phyloP scores from a whole-genome alignment of 2,888 invertebrate species.

The Plagodis dolabraria region DNA sequence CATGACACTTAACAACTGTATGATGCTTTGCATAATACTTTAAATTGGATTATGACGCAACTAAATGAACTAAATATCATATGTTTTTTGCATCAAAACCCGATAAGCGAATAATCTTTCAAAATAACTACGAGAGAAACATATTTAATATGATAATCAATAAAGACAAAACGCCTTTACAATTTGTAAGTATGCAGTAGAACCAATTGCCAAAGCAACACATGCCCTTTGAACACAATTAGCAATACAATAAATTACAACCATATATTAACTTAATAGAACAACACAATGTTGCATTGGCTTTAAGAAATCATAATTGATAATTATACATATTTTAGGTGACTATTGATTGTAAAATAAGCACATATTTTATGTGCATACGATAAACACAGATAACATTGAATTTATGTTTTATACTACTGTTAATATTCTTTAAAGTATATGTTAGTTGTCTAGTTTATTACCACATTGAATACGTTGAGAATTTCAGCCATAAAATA shows the following conservation, averaged over 20 bases:
- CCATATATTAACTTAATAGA: constrained; percentile 60
- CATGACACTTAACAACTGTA: too few relatives aligned
- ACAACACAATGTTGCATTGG: constrained; percentile 41
- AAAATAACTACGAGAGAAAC: too few relatives aligned
- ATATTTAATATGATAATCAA: neutral
- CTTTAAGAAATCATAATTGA: constrained; percentile 34
- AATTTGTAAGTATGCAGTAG: constrained; percentile 49
- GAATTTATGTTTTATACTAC: constrained; percentile 6
- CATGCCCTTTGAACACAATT: constrained; percentile 60
- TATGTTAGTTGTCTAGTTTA: neutral
- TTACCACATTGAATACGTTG: constrained; percentile 4
- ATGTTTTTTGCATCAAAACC: too few relatives aligned
- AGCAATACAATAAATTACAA: constrained; percentile 60
- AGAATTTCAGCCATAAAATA: constrained; percentile 5
- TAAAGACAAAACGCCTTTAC: constrained; percentile 23
- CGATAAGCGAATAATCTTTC: too few relatives aligned
- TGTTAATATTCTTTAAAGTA: constrained; percentile 14
- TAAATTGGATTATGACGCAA: too few relatives aligned
- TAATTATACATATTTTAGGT: constrained; percentile 25
- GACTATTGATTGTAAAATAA: constrained; percentile 16
- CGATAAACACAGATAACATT: constrained; percentile 23
- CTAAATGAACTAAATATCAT: too few relatives aligned
- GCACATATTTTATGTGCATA: constrained; percentile 9
- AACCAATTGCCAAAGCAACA: constrained; percentile 41
- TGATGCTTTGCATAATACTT: too few relatives aligned